phyloP scores from a whole-genome alignment of 2,113 vertebrate species.

The Willisornis vidua region DNA sequence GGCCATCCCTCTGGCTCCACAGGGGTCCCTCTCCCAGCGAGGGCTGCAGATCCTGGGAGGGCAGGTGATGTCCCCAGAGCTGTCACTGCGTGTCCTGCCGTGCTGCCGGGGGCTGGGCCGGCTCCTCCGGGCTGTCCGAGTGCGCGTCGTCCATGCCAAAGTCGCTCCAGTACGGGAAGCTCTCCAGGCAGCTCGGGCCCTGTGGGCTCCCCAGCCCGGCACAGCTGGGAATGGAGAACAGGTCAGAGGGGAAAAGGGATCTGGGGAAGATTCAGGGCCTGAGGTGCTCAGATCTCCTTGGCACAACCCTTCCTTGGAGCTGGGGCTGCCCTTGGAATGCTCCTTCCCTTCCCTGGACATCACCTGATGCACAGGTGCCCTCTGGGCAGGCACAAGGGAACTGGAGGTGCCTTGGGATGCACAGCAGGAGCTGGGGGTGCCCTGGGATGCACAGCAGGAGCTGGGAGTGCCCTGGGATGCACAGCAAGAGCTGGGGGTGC shows the following conservation, averaged over 20 bases:
- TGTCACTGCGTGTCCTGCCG: background rate
- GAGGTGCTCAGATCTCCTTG: background rate
- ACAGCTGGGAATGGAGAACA: background rate
- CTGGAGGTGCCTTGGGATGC: no score
- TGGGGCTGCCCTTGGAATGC: background rate
- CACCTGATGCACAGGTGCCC: no score
- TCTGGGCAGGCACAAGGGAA: no score
- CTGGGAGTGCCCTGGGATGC: no score
- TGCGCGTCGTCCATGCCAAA: background rate
- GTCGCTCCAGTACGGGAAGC: background rate
- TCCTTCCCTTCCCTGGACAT: background rate
- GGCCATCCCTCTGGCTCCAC: background rate
- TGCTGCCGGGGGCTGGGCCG: background rate
- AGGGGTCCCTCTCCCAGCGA: background rate
- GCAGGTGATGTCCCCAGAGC: background rate
- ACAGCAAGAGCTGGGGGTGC: no score
- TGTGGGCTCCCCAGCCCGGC: background rate
- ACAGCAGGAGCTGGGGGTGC: no score
- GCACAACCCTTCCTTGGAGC: background rate
- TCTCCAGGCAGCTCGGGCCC: background rate
- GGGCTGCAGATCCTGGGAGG: background rate
- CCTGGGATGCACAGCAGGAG: no score
- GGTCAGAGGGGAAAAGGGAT: background rate
- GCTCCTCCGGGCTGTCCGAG: background rate
- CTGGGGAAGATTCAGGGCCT: background rate